Base-by-base conservation (phyloP, 2,797 vertebrate genomes). In the Pangasius macronema region DNA sequence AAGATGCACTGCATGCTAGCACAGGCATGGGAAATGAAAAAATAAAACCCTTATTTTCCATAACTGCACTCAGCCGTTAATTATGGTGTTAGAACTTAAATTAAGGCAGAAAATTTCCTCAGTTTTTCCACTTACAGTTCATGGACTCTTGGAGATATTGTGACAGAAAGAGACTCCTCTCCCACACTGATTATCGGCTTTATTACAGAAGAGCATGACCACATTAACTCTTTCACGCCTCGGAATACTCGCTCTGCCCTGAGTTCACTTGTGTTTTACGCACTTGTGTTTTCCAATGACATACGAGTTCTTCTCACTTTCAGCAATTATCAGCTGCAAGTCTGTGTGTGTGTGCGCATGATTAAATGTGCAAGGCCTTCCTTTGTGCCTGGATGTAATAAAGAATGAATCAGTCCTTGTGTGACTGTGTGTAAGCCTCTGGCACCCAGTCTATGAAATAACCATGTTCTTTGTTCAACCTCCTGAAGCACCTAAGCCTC, bases 191-290 rank as follows among this genome's bases (percentile, higher is more conserved):
- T 90, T 88, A 91, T 83, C 77, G 49, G 67, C 80, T 89, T 18
- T 87, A 87, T 77, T 75, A 88, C 61, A 72, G 76, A 68, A 85
- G 82, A 87, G 83, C 88, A 87, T 85, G 83, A 86, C 87, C 88
- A 86, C 88, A 92, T 90, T 89, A 91, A 84, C 87, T 81, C 51
- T 70, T 88, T 82, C 76, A 89, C 85, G 82, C 85, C 87, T 88
- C 65, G 67, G 89, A 91, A 93, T 91, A 85, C 85, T 86, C 86
- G 88, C 90, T 81, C 75, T 77, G 88, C 91, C 93, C 92, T 90
- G 88, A 88, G 79, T 84, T 90, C 24, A 53, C 84, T 63, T 84
- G 20, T 46, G 80, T 87, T 87, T 89, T 86, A 89, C 83, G 76
- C 67, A 72, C 82, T 83, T 30, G 68, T 70, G 75, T 82, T 73